Base-by-base conservation (phyloP, 2,113 vertebrate genomes). In the Piaya cayana region DNA sequence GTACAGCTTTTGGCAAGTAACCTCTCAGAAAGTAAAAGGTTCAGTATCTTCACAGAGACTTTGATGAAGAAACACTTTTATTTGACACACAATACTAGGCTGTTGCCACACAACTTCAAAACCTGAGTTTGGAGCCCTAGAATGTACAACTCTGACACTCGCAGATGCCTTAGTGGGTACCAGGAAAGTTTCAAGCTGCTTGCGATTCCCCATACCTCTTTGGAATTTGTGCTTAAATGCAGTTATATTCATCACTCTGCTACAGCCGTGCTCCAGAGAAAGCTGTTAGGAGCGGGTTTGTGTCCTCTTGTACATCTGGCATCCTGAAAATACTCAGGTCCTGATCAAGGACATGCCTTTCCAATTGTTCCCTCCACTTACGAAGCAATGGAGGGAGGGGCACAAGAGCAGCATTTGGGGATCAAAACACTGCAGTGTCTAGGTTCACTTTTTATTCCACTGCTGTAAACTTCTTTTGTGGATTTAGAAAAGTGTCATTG, bases 21-120 rank as follows among this genome's bases (percentile, higher is more conserved):
- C 6, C 9, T 65, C 88, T 36, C 36, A 52, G 78, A 23, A 86
- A 80, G 39, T 9, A 60, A 42, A 79, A 70, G 2, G 7, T 65
- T 74, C 9, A 20, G 21, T 11, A 22, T 77, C 19, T 55, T 82
- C 25, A 29, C 6, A 14, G 32, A 16, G 6, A 52, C 12, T 43
- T 50, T 34, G 29, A 39, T 15, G 30, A n/a, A 49, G 21, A 72
- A 83, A 26, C 8, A 6, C 8, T 4, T 56, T 58, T 56, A 65
- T 69, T 43, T 80, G 53, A 12, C 19, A 49, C 29, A 8, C 34
- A 78, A 3, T 0, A 1, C 3, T 7, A 53, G 9, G 4, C 20
- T 53, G 15, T 8, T 75, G n/a, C 36, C 49, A 42, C 58, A 70
- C n/a, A 52, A 49, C 37, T 69, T 86, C 20, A 10, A 37, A 59